Evolutionary conservation across 2,888 invertebrate genomes (phyloP), one percentile per base, ranked within the genome.

Genomic region (Pandemis cinnamomeana): DNA sequence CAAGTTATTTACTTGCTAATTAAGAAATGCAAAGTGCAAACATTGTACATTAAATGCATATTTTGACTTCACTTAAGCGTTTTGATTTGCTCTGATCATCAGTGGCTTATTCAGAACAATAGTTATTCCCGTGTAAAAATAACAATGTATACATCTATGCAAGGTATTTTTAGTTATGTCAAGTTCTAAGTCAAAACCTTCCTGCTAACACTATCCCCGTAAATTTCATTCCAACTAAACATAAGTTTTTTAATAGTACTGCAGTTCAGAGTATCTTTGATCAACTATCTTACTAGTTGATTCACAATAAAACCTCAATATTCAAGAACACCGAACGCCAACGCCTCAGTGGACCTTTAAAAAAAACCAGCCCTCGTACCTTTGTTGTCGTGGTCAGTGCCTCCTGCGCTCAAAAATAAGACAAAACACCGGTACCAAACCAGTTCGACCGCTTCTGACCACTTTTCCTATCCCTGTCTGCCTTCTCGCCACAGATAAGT

Each of bases 341-440:
- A 60, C 51, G 64, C 69, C 64, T 36, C 58, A 55, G 70, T 67
- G 42, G 72, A 63, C 63, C 73, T 66, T 82, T 82, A 87, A 90
- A 91, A 90, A 87, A 88, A 87, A 85, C 84, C 84, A 82, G 84
- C 88, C 90, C 87, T 89, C 87, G 83, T 84, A 89, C 91, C 91
- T 93, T 92, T 93, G 91, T 94, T 94, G 93, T 93, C 89, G 89
- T 94, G 93, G 93, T 94, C 93, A 94, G 93, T 94, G 90, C 93
- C 90, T 92, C 88, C 85, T 84, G 88, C 89, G 86, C 91, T 91
- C 91, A 90, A 92, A 92, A 93, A 93, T 92, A 92, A 93, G 87
- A 92, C 87, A 91, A 91, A 90, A 90, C 85, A 15, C 55, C 62
- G 27, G 86, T 80, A 80, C 76, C 76, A 82, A 89, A 92, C 93